Conservation (phyloP, 2,888 invertebrate species). For the Drosophila rellima region DNA sequence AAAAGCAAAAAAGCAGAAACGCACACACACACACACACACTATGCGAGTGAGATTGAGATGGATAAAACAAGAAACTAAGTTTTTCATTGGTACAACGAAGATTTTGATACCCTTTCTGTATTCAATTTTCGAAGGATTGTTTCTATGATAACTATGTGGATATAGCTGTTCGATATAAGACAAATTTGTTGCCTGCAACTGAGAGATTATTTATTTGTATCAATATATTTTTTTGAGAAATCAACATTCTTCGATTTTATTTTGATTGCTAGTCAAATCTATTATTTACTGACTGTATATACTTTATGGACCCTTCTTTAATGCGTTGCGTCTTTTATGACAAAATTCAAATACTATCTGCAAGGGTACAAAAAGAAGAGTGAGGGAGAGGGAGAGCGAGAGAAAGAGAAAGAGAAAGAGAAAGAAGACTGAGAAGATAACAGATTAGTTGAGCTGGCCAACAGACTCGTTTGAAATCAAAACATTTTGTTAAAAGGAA, state of each 20-base stretch:
- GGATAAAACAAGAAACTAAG: not conserved
- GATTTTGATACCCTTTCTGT: not conserved
- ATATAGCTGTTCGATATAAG: no score
- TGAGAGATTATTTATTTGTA: no score
- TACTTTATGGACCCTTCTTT: not conserved
- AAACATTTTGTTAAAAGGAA: conserved; percentile 80
- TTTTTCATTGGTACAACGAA: not conserved
- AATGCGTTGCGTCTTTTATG: not conserved
- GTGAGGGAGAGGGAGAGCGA: not conserved
- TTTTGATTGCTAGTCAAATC: no score
- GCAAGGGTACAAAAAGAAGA: not conserved
- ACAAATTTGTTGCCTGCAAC: no score
- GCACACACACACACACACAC: conserved; percentile 2
- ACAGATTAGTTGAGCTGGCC: conserved; percentile 77
- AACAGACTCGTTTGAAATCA: conserved; percentile 68
- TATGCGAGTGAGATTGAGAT: conserved; percentile 1
- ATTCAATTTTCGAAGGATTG: not conserved
- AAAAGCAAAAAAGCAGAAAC: conserved; percentile 67
- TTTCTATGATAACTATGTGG: not conserved
- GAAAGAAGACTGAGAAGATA: conserved; percentile 38
- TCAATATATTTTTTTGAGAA: no score
- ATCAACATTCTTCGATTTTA: no score
- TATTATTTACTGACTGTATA: no score
- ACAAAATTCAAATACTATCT: not conserved
- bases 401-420: conserved; percentile 4